A percentile compares a stretch with the other conserved stretches of the same genome.
These are phyloP conservation scores for Lepidurus couesii DNA, from an alignment of 1,140 invertebrate species.

Conservation along the genomic window DNA sequence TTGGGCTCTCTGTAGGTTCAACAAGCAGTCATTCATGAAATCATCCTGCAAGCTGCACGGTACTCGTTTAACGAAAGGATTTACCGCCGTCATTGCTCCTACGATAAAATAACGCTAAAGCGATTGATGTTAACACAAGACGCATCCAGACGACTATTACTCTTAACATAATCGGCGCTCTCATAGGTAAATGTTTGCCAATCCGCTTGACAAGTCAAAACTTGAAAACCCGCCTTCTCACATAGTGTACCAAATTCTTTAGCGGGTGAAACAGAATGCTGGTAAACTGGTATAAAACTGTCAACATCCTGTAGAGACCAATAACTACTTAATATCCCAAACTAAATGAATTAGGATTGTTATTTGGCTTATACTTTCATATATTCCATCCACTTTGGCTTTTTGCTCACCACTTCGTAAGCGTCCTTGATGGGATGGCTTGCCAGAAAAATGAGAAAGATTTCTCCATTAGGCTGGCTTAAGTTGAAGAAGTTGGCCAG, in stretches of 20 bases:
- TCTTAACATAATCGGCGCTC: conserved; percentile 46
- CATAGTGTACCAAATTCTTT: conserved; percentile 56
- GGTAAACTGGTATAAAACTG: conserved; percentile 48
- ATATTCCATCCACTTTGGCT: conserved; percentile 57
- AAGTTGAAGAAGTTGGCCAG: conserved; percentile 60
- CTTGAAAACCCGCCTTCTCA: conserved; percentile 58
- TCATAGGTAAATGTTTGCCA: conserved; percentile 59
- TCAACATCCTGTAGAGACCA: conserved; percentile 49
- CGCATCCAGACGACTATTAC: conserved; percentile 52
- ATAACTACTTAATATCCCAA: not conserved
- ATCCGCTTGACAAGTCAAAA: conserved; percentile 57
- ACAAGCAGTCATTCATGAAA: too few species aligned
- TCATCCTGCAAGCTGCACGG: too few species aligned
- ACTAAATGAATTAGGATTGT: too few species aligned
- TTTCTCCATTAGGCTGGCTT: conserved; percentile 58
- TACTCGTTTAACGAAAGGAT: not conserved
- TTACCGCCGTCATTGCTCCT: conserved; percentile 40
- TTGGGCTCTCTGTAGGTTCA: too few species aligned
- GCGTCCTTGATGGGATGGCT: conserved; percentile 55
- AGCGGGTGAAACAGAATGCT: conserved; percentile 53
- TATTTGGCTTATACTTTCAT: conserved; percentile 49
- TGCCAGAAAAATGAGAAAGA: conserved; percentile 61
- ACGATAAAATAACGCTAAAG: conserved; percentile 50
- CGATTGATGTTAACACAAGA: conserved; percentile 54
- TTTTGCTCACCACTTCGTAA: conserved; percentile 55